Base-by-base conservation (phyloP, 2,888 invertebrate species). In the Rhabditoides inermis region DNA sequence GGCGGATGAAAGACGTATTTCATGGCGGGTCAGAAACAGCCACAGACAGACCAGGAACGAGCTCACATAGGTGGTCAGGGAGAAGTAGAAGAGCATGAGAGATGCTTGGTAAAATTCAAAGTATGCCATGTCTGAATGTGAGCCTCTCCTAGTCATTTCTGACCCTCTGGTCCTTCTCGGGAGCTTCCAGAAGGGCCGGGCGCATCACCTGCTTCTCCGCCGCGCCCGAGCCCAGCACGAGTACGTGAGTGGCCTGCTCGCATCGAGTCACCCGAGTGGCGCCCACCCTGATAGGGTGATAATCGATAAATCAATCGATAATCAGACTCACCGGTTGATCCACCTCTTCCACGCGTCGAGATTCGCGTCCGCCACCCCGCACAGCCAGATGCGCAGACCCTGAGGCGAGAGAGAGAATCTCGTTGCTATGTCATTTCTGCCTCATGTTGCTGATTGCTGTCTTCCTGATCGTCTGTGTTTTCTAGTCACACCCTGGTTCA, bases 241-340 rank as follows among this genome's bases (percentile, higher is more conserved):
- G 49, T 1, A 65, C 57, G 30, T 63, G 59, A 2, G 63, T 63
- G 25, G 65, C 63, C 23, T 45, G 45, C 6, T 61, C 61, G 26
- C 60, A 49, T 10, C 37, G 52, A 2, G 42, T 26, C 1, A 53
- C 60, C 15, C 61, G 52, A 2, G 60, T 61, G 1, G 63, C 63
- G 7, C 65, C 65, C 12, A 56, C 56, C 48, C 58, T 50, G 15
- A 10, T 32, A 10, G 32, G 32, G 15, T 32, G 7, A 10, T 32
- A 15, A 32, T 32, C 10, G 15, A 15, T 32, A 32, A 32, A 32
- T 10, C 7, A 10, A 10, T 32, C 15, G 15, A 32, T 10, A 32
- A 32, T 10, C 32, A 15, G 32, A 10, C 39, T 5, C 23, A 47
- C 26, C 50, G 45, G 36, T 62, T 55, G 44, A 62, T 36, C 22